Evolutionary conservation across 2,113 vertebrate genomes (phyloP).

Genomic region (Neogobius melanostomus): DNA sequence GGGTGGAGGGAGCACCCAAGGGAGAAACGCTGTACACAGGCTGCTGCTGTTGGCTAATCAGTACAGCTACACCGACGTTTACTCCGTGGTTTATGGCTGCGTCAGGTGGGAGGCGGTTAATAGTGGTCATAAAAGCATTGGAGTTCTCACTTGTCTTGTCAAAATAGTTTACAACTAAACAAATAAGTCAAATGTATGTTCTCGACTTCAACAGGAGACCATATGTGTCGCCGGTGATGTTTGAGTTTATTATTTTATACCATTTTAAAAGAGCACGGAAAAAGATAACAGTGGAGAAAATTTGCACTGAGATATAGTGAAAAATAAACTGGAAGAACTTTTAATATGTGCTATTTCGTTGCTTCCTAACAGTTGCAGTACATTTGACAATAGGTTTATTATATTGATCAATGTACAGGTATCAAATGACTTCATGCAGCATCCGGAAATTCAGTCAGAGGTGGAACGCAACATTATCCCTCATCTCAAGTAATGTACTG

Average conservation of each 20-base stretch:
- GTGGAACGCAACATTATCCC: not conserved
- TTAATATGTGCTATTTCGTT: conserved; percentile 1
- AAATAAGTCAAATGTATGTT: too few relatives aligned
- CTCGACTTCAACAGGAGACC: too few relatives aligned
- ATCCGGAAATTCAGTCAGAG: not conserved
- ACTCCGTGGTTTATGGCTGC: conserved; percentile 47
- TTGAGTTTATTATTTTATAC: too few relatives aligned
- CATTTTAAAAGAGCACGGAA: too few relatives aligned
- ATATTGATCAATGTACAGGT: conserved; percentile 11
- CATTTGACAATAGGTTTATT: not conserved
- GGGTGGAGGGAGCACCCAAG: conserved; percentile 26
- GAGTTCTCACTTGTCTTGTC: too few relatives aligned
- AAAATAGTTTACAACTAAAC: too few relatives aligned
- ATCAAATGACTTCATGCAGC: not conserved
- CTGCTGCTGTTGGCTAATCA: conserved; percentile 59
- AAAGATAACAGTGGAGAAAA: too few relatives aligned
- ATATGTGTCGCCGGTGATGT: too few relatives aligned
- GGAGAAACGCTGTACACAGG: conserved; percentile 53
- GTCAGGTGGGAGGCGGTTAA: conserved; percentile 56
- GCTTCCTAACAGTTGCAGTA: not conserved
- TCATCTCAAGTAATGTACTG: not conserved
- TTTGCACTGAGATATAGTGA: too few relatives aligned
- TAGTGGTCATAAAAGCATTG: conserved; percentile 1
- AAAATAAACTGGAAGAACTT: too few relatives aligned
- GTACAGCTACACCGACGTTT: conserved; percentile 47